Evolutionary conservation across 2,888 invertebrate genomes (phyloP).

Genomic region (Lasioglossum villosulum): DNA sequence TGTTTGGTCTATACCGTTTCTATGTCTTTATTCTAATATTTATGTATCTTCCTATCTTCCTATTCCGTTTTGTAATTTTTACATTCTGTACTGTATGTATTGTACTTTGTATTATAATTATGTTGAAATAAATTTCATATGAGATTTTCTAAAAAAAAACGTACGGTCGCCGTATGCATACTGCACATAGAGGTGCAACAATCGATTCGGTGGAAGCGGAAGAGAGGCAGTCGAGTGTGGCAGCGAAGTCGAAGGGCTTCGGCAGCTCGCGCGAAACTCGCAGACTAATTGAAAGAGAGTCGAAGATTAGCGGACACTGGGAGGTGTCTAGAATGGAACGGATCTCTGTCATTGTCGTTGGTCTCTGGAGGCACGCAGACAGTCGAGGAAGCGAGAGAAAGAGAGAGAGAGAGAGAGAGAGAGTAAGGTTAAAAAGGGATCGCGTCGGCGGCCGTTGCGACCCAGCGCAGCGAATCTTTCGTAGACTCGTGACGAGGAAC

Average conservation of each 20-base stretch:
- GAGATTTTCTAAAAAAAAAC: too few species aligned
- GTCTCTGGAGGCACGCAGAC: background rate
- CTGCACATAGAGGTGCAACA: background rate
- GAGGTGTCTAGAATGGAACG: background rate
- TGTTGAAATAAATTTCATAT: too few species aligned
- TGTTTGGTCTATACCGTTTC: too few species aligned
- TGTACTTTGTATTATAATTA: too few species aligned
- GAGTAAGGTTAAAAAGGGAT: background rate
- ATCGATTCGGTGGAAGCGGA: conserved; percentile 7
- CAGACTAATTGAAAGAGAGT: conserved; percentile 40
- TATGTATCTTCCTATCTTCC: too few species aligned
- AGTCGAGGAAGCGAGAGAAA: too few species aligned
- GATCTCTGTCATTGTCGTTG: background rate
- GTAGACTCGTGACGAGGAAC: conserved; percentile 46
- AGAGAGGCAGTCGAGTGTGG: background rate
- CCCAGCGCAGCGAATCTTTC: conserved; percentile 29
- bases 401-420: too few species aligned
- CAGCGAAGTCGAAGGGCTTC: conserved; percentile 22
- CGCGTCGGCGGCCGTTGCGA: background rate
- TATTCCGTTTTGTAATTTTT: too few species aligned
- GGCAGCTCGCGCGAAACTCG: background rate
- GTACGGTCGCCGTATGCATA: background rate
- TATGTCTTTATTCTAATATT: too few species aligned
- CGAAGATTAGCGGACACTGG: conserved; percentile 41
- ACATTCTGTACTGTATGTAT: too few species aligned